Evolutionary conservation across 2,113 vertebrate genomes (phyloP).

Genomic region (Phocoena phocoena): DNA sequence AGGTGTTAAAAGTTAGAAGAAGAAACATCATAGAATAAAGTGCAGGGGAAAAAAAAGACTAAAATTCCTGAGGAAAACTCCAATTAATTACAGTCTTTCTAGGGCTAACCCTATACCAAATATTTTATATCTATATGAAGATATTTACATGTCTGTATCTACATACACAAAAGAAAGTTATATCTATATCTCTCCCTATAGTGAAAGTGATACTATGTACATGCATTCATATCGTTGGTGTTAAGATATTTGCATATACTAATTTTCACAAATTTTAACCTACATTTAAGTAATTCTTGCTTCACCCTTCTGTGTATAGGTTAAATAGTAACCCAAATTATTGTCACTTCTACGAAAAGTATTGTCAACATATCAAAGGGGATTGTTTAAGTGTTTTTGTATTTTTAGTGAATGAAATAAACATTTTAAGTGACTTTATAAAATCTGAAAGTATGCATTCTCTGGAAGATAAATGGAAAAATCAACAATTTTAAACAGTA

Average conservation of each 20-base stretch:
- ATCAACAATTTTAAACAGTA: not conserved
- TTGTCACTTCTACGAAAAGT: not conserved
- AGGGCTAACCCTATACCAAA: not conserved
- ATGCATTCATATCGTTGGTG: not conserved
- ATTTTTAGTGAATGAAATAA: not conserved
- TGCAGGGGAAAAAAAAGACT: not conserved
- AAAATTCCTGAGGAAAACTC: not conserved
- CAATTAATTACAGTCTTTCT: not conserved
- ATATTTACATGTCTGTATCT: not conserved
- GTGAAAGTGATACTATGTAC: not conserved
- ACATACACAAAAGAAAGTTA: not conserved
- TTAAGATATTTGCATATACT: not conserved
- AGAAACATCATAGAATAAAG: not conserved
- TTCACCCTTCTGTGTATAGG: not conserved
- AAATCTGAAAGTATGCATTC: not conserved
- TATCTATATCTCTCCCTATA: not conserved
- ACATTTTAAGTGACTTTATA: not conserved
- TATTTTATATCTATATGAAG: not conserved
- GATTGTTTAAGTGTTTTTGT: not conserved
- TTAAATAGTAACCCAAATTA: not conserved
- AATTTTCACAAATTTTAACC: not conserved
- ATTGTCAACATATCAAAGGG: not conserved
- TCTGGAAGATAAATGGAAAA: not conserved
- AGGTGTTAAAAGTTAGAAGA: not conserved
- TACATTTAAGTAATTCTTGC: not conserved